Evolutionary conservation across 2,888 invertebrate species (phyloP).

Genomic region (Athalia circularis): DNA sequence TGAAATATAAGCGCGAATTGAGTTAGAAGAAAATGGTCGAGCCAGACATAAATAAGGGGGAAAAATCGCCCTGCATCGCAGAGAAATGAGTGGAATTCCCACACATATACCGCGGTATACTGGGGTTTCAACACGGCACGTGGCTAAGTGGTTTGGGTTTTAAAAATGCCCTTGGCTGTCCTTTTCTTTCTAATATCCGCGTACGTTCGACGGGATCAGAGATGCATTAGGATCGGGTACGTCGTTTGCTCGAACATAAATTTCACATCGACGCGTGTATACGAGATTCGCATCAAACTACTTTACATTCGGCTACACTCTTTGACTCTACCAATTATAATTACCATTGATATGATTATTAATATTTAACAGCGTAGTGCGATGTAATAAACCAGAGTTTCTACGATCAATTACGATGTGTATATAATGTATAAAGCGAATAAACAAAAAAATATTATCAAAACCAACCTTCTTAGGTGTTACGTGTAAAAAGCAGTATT

Average conservation of each 20-base stretch:
- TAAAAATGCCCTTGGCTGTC: slow-evolving; percentile 27
- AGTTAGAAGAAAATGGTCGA: background rate
- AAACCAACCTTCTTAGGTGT: no score
- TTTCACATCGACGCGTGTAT: background rate
- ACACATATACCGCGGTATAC: background rate
- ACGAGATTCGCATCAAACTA: background rate
- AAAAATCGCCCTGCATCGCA: slow-evolving; percentile 18
- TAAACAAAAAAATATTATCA: no score
- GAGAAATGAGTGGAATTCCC: slow-evolving; percentile 11
- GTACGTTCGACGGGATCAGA: slow-evolving; percentile 4
- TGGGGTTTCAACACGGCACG: slow-evolving; percentile 31
- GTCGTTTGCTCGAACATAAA: slow-evolving; percentile 34
- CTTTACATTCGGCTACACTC: no score
- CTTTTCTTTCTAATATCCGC: background rate
- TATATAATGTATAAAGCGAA: no score
- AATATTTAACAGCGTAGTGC: no score
- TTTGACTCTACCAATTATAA: no score
- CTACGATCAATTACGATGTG: no score
- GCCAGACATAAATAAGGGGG: slow-evolving; percentile 30
- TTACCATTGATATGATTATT: no score
- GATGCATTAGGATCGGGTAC: slow-evolving; percentile 34
- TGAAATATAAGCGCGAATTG: no score
- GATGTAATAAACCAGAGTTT: no score
- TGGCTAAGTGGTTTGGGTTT: slow-evolving; percentile 42
- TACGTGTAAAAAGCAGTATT: no score